These are phyloP conservation scores for Melikaiella ostensackeni DNA, from an alignment of 2,888 invertebrate genomes.

Conservation along the genomic window DNA sequence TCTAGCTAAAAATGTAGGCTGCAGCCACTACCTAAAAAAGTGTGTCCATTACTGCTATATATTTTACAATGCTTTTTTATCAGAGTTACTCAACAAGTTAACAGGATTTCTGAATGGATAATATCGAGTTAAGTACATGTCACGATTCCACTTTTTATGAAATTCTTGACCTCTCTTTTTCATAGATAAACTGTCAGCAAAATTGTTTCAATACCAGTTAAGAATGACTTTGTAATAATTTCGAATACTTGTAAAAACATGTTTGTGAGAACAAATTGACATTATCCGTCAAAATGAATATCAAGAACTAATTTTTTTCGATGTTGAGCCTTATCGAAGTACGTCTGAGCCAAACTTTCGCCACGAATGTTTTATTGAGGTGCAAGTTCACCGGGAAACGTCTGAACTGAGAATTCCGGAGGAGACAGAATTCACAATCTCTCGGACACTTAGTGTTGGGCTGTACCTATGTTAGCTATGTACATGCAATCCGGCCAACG, in stretches of 20 bases:
- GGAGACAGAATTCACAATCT: conserved; percentile 49
- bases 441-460: conserved; percentile 43
- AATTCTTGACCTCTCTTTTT: conserved; percentile 5
- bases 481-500: conserved; percentile 28
- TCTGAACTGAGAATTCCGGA: conserved; percentile 42
- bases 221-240: neutral
- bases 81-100: conserved; percentile 5
- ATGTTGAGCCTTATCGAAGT: neutral
- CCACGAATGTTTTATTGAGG: neutral
- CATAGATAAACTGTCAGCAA: neutral
- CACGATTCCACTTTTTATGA: neutral
- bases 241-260: neutral
- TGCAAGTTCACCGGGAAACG: conserved; percentile 41
- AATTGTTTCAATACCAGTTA: conserved; percentile 25
- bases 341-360: neutral
- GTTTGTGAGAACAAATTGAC: too few species aligned
- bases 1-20: neutral
- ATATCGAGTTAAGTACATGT: neutral
- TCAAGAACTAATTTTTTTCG: too few species aligned
- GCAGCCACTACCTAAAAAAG: neutral
- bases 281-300: too few species aligned
- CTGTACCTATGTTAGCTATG: conserved; percentile 24
- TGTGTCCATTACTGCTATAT: neutral
- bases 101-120: conserved; percentile 1
- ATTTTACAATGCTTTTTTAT: conserved; percentile 9